phyloP scores from a whole-genome alignment of 2,888 invertebrate species.

The Exephanes ischioxanthus region DNA sequence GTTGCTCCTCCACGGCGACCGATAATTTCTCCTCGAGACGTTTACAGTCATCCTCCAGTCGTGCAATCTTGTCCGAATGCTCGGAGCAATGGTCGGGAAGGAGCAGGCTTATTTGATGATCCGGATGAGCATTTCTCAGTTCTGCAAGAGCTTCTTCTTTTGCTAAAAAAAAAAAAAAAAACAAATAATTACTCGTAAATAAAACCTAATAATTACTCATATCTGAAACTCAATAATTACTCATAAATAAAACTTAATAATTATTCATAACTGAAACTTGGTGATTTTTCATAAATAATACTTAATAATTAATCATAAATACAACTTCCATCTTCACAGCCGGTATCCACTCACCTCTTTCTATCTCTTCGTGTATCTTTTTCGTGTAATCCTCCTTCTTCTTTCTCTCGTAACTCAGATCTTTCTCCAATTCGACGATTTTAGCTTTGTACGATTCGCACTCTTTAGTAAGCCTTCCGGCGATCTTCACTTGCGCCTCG shows the following conservation, averaged over 20 bases:
- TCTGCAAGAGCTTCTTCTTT: conserved; percentile 81
- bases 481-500: conserved; percentile 76
- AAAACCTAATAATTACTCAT: neutral
- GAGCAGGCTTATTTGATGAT: conserved; percentile 78
- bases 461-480: conserved; percentile 76
- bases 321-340: neutral
- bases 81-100: conserved; percentile 81
- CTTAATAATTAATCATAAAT: neutral
- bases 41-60: conserved; percentile 80
- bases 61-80: conserved; percentile 80
- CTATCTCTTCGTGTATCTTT: conserved; percentile 80
- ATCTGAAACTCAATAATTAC: neutral
- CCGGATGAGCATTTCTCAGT: conserved; percentile 79
- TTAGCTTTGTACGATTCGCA: conserved; percentile 76
- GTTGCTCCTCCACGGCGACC: conserved; percentile 77
- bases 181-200: neutral
- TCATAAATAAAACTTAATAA: neutral
- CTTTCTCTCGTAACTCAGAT: conserved; percentile 77
- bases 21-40: conserved; percentile 80
- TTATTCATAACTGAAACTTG: too few species aligned
- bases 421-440: conserved; percentile 80
- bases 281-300: too few species aligned
- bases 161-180: conserved; percentile 70
- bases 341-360: conserved; percentile 74
- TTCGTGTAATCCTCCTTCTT: conserved; percentile 78